Evolutionary conservation across 2,888 invertebrate genomes (phyloP).

Genomic region (Amphipyra berbera): DNA sequence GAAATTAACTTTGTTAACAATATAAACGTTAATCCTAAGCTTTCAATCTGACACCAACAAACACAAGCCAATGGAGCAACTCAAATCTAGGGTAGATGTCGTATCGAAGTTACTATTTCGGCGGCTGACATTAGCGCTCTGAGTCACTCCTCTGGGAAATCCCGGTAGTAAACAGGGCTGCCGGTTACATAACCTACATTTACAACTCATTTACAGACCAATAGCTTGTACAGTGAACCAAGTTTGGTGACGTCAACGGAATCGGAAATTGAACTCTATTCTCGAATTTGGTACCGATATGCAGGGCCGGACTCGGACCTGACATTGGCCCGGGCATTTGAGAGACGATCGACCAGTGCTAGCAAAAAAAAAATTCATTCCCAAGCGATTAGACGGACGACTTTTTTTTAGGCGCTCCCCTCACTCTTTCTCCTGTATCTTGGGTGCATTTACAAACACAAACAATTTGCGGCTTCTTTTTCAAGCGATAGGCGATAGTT

Average conservation of each 20-base stretch:
- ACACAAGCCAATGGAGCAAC: constrained; percentile 34
- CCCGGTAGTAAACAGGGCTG: constrained; percentile 60
- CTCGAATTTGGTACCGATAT: background rate
- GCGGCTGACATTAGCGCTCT: constrained; percentile 52
- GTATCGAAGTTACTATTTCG: constrained; percentile 44
- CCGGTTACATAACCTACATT: constrained; percentile 40
- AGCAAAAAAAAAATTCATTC: too few species aligned
- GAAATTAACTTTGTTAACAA: background rate
- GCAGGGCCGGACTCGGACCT: too few species aligned
- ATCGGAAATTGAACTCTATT: background rate
- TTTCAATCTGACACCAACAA: constrained; percentile 16
- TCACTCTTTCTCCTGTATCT: too few species aligned
- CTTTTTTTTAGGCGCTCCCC: too few species aligned
- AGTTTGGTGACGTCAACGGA: background rate
- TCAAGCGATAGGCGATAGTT: too few species aligned
- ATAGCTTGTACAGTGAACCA: constrained; percentile 18
- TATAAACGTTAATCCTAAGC: too few species aligned
- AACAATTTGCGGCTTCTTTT: too few species aligned
- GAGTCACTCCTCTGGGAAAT: constrained; percentile 68
- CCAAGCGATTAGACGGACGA: too few species aligned
- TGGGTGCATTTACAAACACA: too few species aligned
- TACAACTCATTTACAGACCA: constrained; percentile 32
- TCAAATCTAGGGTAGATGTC: constrained; percentile 45
- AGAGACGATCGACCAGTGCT: too few species aligned
- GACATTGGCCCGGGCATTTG: too few species aligned